Evolutionary conservation across 1,140 invertebrate genomes (phyloP).

Genomic region (Procambarus virginalis): DNA sequence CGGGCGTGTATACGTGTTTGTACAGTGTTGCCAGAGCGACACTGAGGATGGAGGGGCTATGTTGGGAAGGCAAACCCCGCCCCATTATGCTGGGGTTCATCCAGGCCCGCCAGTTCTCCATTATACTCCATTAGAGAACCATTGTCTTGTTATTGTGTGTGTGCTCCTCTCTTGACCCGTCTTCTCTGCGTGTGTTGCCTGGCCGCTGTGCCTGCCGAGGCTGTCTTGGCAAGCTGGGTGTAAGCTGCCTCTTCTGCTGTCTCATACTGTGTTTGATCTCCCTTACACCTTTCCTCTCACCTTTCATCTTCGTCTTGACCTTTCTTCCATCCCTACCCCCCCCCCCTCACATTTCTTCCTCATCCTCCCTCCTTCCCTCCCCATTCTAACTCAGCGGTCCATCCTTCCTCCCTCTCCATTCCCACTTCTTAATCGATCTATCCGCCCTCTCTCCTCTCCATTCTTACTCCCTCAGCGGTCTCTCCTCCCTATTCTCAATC

Average conservation of each 20-base stretch:
- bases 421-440: background rate
- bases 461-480: too few species aligned
- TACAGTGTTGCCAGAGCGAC: background rate
- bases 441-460: too few species aligned
- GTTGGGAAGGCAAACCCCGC: background rate
- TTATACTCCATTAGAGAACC: background rate
- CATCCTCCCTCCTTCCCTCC: too few species aligned
- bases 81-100: background rate
- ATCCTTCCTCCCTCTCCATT: background rate
- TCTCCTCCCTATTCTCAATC: too few species aligned
- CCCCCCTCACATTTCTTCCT: background rate
- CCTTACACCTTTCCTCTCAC: background rate
- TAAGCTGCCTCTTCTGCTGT: too few species aligned
- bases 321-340: too few species aligned
- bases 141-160: constrained; percentile 2
- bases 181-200: too few species aligned
- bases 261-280: background rate
- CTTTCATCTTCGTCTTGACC: background rate
- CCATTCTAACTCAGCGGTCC: background rate
- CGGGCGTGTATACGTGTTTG: background rate
- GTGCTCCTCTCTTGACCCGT: background rate
- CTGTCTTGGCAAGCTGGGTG: too few species aligned
- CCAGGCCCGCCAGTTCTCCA: background rate
- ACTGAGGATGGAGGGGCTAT: background rate
- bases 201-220: too few species aligned